Conservation (phyloP, 2,888 invertebrate species). For the Byasa hedistus region DNA sequence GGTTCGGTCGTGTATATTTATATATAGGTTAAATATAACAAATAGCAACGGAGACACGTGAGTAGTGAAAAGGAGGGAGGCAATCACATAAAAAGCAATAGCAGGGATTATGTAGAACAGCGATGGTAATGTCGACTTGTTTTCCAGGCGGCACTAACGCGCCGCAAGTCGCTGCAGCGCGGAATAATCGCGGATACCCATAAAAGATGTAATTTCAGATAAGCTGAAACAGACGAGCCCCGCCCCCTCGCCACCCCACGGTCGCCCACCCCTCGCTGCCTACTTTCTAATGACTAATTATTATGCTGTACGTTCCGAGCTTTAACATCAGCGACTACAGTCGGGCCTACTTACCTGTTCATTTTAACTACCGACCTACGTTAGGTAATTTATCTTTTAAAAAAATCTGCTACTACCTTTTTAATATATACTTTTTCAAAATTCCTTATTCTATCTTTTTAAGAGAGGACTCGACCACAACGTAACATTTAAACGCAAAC, state of each 20-base stretch:
- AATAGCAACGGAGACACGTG: slow-evolving; percentile 40
- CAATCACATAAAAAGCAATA: slow-evolving; percentile 73
- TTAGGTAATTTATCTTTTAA: background rate
- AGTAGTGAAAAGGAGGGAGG: slow-evolving; percentile 60
- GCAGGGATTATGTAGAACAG: slow-evolving; percentile 75
- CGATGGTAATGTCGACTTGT: slow-evolving; percentile 73
- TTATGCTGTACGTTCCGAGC: slow-evolving; percentile 79
- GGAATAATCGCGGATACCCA: slow-evolving; percentile 80
- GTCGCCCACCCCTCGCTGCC: slow-evolving; percentile 59
- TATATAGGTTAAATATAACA: slow-evolving; percentile 26
- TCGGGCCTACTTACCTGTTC: slow-evolving; percentile 49
- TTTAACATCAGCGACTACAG: slow-evolving; percentile 60
- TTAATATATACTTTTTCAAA: background rate
- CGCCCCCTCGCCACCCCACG: slow-evolving; percentile 55
- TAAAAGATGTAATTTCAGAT: slow-evolving; percentile 81
- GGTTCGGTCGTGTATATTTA: background rate
- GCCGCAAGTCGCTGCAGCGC: slow-evolving; percentile 78
- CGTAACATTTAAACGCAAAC: too few species aligned
- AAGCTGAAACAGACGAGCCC: slow-evolving; percentile 79
- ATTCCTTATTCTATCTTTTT: background rate
- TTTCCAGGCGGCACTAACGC: slow-evolving; percentile 73
- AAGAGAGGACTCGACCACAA: background rate
- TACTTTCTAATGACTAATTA: slow-evolving; percentile 81
- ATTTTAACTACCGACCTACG: slow-evolving; percentile 52
- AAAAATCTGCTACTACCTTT: background rate